Conservation (phyloP, 2,113 vertebrate genomes). For the Oryzias melastigma region DNA sequence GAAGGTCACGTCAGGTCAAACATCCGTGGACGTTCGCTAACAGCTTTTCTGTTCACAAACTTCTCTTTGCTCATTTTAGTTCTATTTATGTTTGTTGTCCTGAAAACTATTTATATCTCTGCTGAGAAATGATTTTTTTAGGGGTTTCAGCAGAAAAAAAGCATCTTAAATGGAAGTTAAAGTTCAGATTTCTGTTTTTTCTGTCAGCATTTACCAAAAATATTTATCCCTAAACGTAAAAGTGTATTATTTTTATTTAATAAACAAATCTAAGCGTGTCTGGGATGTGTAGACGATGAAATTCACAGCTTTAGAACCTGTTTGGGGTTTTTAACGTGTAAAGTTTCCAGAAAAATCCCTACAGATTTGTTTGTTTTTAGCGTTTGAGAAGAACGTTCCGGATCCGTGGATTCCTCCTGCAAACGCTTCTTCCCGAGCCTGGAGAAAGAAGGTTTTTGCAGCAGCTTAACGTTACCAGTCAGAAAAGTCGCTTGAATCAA, state of each 20-base stretch:
- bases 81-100: too few species aligned
- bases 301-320: too few species aligned
- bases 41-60: too few species aligned
- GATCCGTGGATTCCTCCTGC: background rate
- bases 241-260: conserved; percentile 57
- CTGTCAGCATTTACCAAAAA: conserved; percentile 52
- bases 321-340: too few species aligned
- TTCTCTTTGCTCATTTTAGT: too few species aligned
- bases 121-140: too few species aligned
- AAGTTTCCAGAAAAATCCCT: background rate
- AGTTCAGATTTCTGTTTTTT: conserved; percentile 1
- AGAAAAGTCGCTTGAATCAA: background rate
- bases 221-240: conserved; percentile 18
- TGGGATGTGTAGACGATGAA: conserved; percentile 27
- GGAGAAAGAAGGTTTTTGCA: background rate
- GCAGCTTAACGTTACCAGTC: background rate
- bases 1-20: too few species aligned
- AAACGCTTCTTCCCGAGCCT: background rate
- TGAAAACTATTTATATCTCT: too few species aligned
- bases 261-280: conserved; percentile 34
- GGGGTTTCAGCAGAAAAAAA: background rate
- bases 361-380: background rate
- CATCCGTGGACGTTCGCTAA: too few species aligned
- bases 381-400: conserved; percentile 4
- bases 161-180: background rate